A percentile compares a stretch with the other conserved stretches of the same genome.
Conservation (phyloP, 2,797 vertebrate species). For the Lycodopsis pacificus region DNA sequence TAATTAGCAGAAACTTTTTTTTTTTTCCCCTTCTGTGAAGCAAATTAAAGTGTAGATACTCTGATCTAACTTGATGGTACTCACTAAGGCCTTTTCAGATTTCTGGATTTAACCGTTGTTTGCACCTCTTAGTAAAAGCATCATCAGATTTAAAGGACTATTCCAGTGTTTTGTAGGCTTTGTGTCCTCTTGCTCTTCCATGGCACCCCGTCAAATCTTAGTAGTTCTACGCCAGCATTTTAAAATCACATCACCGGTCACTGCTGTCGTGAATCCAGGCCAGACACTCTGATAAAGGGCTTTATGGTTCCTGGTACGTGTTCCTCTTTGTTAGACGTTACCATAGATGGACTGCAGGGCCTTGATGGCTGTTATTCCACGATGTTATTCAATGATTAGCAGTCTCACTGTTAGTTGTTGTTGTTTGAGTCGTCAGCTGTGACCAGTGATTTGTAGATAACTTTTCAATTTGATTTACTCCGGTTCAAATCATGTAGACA, state of each 20-base stretch:
- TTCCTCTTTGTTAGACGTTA: neutral
- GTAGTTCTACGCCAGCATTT: neutral
- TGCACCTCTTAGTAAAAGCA: neutral
- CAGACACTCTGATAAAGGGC: neutral
- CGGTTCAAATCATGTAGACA: neutral
- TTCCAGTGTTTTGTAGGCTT: conserved; percentile 8
- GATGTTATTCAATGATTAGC: neutral
- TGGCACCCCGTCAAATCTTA: neutral
- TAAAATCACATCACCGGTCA: neutral
- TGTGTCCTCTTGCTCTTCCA: too few relatives aligned
- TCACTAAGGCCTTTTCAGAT: neutral
- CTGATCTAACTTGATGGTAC: neutral
- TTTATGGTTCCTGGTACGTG: neutral
- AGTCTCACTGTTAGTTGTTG: neutral
- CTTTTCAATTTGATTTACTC: conserved; percentile 9
- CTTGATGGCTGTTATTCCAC: conserved; percentile 3
- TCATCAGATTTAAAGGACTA: conserved; percentile 6
- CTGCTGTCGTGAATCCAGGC: neutral
- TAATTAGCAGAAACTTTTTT: neutral
- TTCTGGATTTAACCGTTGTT: neutral
- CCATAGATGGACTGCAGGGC: neutral
- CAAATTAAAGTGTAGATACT: neutral
- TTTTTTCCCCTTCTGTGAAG: neutral
- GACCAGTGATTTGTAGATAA: neutral
- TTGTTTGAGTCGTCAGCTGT: neutral